phyloP scores from a whole-genome alignment of 2,888 invertebrate genomes.

The Tortrix viridana region DNA sequence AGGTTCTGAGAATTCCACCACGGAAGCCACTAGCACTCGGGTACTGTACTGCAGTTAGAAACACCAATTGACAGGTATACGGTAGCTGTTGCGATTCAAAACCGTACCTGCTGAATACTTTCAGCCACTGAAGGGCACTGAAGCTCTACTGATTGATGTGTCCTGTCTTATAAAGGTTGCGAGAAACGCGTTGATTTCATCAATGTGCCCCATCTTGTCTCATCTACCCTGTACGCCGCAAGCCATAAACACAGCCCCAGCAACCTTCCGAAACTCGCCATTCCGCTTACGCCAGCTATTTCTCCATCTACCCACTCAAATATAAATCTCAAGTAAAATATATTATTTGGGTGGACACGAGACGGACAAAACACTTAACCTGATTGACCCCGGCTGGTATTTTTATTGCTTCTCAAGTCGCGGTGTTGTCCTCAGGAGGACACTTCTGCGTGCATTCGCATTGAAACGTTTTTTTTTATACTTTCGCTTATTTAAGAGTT shows the following conservation, averaged over 20 bases:
- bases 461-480: conserved; percentile 52
- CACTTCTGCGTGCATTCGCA: conserved; percentile 54
- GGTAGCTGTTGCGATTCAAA: too few relatives aligned
- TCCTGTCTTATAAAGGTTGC: too few relatives aligned
- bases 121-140: too few relatives aligned
- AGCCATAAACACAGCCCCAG: conserved; percentile 43
- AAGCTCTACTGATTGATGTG: too few relatives aligned
- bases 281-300: conserved; percentile 63
- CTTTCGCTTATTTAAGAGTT: conserved; percentile 42
- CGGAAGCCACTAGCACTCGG: too few relatives aligned
- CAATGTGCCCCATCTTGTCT: conserved; percentile 1
- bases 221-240: conserved; percentile 3
- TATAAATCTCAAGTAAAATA: conserved; percentile 68
- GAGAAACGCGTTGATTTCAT: too few relatives aligned
- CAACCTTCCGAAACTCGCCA: conserved; percentile 42
- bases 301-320: conserved; percentile 58
- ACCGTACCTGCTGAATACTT: too few relatives aligned
- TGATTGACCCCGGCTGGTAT: conserved; percentile 74
- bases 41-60: too few relatives aligned
- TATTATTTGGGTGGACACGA: conserved; percentile 60
- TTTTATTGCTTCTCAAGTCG: conserved; percentile 67
- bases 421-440: conserved; percentile 54
- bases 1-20: too few relatives aligned
- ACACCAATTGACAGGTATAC: too few relatives aligned
- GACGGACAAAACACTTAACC: conserved; percentile 73